These are phyloP conservation scores for Campoletis raptor DNA, from an alignment of 2,888 invertebrate species.

Conservation along the genomic window DNA sequence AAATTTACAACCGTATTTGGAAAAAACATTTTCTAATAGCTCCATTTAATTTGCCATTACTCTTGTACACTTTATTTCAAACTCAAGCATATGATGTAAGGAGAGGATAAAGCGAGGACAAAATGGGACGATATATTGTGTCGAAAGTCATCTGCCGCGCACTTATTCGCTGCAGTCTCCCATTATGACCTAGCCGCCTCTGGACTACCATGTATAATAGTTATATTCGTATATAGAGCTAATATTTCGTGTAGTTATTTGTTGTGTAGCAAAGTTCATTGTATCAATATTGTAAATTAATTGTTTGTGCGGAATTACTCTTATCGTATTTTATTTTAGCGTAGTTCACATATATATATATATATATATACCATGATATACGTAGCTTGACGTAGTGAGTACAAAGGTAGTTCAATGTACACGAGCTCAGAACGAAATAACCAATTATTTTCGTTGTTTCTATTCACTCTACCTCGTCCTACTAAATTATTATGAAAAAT, in stretches of 20 bases:
- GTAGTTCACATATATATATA: constrained; percentile 9
- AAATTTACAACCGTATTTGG: not conserved
- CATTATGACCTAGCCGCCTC: not conserved
- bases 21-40: not conserved
- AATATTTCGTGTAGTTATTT: constrained; percentile 55
- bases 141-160: not conserved
- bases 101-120: not conserved
- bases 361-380: constrained; percentile 1
- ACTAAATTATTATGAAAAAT: not conserved
- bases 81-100: not conserved
- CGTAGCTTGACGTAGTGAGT: constrained; percentile 65
- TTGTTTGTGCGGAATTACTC: constrained; percentile 27
- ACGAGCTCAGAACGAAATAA: constrained; percentile 14
- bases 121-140: not conserved
- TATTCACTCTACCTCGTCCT: not conserved
- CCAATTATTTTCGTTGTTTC: constrained; percentile 19
- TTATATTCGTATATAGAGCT: constrained; percentile 50
- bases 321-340: constrained; percentile 9
- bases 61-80: not conserved
- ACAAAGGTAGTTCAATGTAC: constrained; percentile 57
- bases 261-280: constrained; percentile 57
- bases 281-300: constrained; percentile 42
- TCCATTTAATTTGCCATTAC: not conserved
- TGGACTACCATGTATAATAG: constrained; percentile 44
- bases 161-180: not conserved